A percentile compares a stretch with the other conserved stretches of the same genome.
phyloP scores from a whole-genome alignment of 2,113 vertebrate species.

The Telmatochromis brachygnathus region DNA sequence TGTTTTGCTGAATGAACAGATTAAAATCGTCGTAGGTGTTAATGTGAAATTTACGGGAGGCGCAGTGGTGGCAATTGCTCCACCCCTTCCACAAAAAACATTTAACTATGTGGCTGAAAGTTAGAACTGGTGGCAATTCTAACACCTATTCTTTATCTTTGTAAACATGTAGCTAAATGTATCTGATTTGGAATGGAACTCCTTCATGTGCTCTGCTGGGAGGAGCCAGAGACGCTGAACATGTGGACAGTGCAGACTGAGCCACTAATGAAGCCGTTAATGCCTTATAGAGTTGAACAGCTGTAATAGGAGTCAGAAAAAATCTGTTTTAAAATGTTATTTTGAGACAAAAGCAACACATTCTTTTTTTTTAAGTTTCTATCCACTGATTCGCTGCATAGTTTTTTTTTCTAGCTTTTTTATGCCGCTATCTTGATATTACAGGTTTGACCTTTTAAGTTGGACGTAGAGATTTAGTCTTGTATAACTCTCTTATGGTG shows the following conservation, averaged over 20 bases:
- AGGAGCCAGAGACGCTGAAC: not conserved
- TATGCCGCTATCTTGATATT: not conserved
- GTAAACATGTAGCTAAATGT: not conserved
- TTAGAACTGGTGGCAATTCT: not conserved
- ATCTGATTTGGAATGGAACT: not conserved
- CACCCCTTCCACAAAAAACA: not conserved
- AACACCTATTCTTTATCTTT: accelerated
- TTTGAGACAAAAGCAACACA: not conserved
- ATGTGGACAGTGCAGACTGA: not conserved
- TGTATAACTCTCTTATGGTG: not conserved
- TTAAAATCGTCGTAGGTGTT: not conserved
- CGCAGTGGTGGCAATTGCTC: not conserved
- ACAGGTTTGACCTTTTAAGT: not conserved
- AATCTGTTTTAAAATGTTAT: not conserved
- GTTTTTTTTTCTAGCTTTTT: not conserved
- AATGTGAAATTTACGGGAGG: not conserved
- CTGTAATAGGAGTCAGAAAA: not conserved
- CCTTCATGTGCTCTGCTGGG: not conserved
- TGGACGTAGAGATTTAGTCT: not conserved
- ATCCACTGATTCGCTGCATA: not conserved
- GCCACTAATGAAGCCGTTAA: not conserved
- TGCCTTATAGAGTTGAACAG: not conserved
- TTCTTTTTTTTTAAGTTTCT: not conserved
- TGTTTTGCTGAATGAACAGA: not conserved
- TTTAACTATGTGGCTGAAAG: not conserved